Conservation (phyloP, 2,888 invertebrate genomes). For the Nudaria mundana region DNA sequence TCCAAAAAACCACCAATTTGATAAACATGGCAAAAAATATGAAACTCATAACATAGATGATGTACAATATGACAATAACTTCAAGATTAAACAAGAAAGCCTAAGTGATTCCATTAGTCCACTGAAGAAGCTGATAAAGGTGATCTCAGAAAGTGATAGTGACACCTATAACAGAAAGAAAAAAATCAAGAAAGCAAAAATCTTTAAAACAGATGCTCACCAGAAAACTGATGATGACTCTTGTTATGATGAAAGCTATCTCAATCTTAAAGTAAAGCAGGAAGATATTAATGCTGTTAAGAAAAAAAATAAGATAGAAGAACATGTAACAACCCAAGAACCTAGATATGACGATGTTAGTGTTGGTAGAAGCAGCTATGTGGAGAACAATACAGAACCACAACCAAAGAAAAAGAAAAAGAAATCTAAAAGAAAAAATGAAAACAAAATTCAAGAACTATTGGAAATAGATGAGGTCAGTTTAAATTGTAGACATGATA, state of each 20-base stretch:
- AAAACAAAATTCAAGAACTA: no score
- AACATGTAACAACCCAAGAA: slow-evolving; percentile 14
- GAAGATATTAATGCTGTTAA: slow-evolving; percentile 25
- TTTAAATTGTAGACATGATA: slow-evolving; percentile 8
- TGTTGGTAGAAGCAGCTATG: slow-evolving; percentile 2
- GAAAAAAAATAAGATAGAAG: slow-evolving; percentile 23
- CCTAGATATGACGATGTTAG: no score
- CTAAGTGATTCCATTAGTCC: slow-evolving; percentile 11
- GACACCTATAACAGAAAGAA: slow-evolving; percentile 36
- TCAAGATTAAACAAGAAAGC: slow-evolving; percentile 21
- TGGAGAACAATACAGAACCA: slow-evolving; percentile 10
- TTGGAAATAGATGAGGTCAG: slow-evolving; percentile 8
- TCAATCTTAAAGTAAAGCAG: slow-evolving; percentile 48
- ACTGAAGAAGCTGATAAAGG: slow-evolving; percentile 36
- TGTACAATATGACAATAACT: neutral
- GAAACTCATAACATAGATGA: slow-evolving; percentile 6
- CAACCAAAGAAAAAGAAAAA: slow-evolving; percentile 36
- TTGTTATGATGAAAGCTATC: slow-evolving; percentile 39
- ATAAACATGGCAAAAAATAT: slow-evolving; percentile 23
- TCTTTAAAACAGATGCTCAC: slow-evolving; percentile 13
- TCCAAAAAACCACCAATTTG: slow-evolving; percentile 6
- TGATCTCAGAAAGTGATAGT: slow-evolving; percentile 48
- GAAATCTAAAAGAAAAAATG: slow-evolving; percentile 30
- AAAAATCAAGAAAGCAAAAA: slow-evolving; percentile 8
- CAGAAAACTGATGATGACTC: slow-evolving; percentile 11